phyloP scores from a whole-genome alignment of 2,797 vertebrate genomes.

The Phalloptychus januarius region DNA sequence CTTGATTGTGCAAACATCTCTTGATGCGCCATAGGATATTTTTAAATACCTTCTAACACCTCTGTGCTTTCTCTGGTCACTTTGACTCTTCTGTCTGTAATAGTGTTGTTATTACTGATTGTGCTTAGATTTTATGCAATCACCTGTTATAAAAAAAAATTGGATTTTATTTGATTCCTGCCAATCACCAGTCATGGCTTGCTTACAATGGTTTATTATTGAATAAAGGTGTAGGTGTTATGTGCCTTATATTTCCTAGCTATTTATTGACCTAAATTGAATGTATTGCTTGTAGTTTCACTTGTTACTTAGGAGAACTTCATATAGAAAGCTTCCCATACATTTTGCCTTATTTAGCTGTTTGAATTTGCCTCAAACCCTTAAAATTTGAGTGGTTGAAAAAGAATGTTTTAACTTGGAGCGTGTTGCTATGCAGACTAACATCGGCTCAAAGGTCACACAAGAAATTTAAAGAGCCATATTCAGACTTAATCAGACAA shows the following conservation, averaged over 20 bases:
- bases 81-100: background rate
- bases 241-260: background rate
- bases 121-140: background rate
- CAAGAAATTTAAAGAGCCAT: background rate
- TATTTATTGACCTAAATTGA: background rate
- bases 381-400: conserved; percentile 5
- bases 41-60: background rate
- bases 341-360: conserved; percentile 9
- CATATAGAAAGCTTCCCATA: conserved; percentile 24
- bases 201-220: background rate
- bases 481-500: background rate
- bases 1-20: background rate
- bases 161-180: background rate
- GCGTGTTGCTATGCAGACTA: conserved; percentile 43
- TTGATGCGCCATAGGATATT: background rate
- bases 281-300: conserved; percentile 5
- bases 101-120: background rate
- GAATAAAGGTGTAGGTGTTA: background rate
- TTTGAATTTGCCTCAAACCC: conserved; percentile 23
- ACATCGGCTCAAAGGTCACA: conserved; percentile 28
- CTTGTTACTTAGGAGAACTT: conserved; percentile 9
- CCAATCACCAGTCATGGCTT: background rate
- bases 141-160: background rate
- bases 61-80: background rate
- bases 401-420: conserved; percentile 9